phyloP scores from a whole-genome alignment of 2,888 invertebrate genomes.

The Caenorhabditis sp. region DNA sequence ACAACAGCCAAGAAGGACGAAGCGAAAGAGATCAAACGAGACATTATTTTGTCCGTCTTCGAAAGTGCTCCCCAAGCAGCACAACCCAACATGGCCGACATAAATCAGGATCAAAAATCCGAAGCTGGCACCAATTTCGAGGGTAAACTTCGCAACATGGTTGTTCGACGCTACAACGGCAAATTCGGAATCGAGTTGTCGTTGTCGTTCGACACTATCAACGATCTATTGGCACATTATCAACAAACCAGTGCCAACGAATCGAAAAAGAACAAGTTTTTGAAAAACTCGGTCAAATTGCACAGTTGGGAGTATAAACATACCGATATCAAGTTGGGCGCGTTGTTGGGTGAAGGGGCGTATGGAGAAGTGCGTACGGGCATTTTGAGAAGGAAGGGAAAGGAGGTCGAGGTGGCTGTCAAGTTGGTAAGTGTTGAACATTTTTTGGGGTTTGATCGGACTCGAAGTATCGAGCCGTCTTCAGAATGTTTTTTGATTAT shows the following conservation, averaged over 20 bases:
- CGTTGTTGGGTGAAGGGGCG: conserved; percentile 42
- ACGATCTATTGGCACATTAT: not conserved
- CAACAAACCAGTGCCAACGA: not conserved
- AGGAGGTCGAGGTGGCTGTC: conserved; percentile 36
- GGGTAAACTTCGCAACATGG: conserved; percentile 5
- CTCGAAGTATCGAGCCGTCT: conserved; percentile 3
- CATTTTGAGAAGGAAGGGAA: conserved; percentile 19
- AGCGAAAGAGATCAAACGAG: not conserved
- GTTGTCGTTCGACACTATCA: not conserved
- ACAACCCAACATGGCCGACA: not conserved
- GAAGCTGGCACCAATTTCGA: not conserved
- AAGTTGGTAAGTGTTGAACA: conserved; percentile 17
- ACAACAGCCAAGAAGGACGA: conserved; percentile 4
- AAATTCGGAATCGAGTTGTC: conserved; percentile 4
- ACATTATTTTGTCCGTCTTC: not conserved
- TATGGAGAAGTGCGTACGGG: conserved; percentile 43
- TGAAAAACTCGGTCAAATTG: conserved; percentile 24
- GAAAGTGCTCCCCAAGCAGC: not conserved
- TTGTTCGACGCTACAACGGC: conserved; percentile 4
- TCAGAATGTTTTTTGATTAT: not conserved
- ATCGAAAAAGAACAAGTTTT: not conserved
- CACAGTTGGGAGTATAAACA: conserved; percentile 43
- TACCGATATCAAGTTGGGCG: conserved; percentile 28
- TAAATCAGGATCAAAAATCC: not conserved
- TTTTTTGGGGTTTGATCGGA: too few species aligned